phyloP scores from a whole-genome alignment of 1,140 invertebrate genomes.

The Plodia interpunctella region DNA sequence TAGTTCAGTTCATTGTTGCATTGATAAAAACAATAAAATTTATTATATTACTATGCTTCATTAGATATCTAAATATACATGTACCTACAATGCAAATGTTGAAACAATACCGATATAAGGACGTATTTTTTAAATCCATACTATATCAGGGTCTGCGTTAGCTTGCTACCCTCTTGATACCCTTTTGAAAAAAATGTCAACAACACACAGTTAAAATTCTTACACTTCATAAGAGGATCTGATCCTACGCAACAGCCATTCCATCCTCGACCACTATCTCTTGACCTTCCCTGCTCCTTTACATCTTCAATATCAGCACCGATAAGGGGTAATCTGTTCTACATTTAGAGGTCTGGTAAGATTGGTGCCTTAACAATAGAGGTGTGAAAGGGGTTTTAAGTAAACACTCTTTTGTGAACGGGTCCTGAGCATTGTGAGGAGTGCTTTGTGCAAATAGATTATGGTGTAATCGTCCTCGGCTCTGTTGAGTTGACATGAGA shows the following conservation, averaged over 20 bases:
- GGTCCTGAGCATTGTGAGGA: constrained; percentile 40
- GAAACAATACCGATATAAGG: too few relatives aligned
- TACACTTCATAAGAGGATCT: constrained; percentile 36
- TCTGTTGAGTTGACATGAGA: constrained; percentile 15
- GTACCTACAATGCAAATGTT: too few relatives aligned
- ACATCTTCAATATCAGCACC: constrained; percentile 7
- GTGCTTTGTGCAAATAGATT: constrained; percentile 60
- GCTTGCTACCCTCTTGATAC: neutral
- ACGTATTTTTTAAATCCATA: too few relatives aligned
- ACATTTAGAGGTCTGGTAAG: constrained; percentile 25
- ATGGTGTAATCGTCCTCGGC: constrained; percentile 44
- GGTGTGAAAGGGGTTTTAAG: constrained; percentile 64
- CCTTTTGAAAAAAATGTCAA: constrained; percentile 26
- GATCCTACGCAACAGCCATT: constrained; percentile 42
- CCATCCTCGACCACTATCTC: constrained; percentile 26
- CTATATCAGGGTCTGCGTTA: neutral
- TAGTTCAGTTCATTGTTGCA: too few relatives aligned
- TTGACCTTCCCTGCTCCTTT: constrained; percentile 22
- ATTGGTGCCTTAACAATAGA: constrained; percentile 47
- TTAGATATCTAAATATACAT: too few relatives aligned
- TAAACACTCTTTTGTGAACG: constrained; percentile 63
- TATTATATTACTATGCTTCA: too few relatives aligned
- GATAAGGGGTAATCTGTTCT: constrained; percentile 14
- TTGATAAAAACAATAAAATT: too few relatives aligned
- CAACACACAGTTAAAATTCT: constrained; percentile 42